Evolutionary conservation across 2,797 vertebrate species (phyloP).

Genomic region (Megaceryle alcyon): DNA sequence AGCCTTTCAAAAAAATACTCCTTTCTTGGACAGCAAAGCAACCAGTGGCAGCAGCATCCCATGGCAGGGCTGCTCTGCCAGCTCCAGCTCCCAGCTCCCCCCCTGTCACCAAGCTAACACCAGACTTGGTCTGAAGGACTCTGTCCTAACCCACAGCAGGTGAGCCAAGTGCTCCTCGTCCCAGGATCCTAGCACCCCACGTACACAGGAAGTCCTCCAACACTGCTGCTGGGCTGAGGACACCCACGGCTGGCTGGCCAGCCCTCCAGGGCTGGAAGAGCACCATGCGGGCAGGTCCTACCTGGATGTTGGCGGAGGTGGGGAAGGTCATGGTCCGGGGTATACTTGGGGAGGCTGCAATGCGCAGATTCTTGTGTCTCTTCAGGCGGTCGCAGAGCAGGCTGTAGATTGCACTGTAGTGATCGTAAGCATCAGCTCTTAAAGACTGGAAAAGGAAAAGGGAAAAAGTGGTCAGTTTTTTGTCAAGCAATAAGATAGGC

Average conservation of each 20-base stretch:
- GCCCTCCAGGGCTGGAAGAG: neutral
- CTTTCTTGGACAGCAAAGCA: neutral
- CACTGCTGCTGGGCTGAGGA: too few species aligned
- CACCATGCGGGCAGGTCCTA: neutral
- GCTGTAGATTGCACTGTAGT: slow-evolving; percentile 99
- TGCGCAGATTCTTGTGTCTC: slow-evolving; percentile 92
- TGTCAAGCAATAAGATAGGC: rapidly evolving
- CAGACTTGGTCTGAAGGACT: neutral
- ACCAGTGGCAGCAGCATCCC: neutral
- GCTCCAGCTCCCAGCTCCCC: neutral
- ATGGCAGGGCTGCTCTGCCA: neutral
- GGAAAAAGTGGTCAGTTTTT: neutral
- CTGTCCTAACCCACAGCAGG: neutral
- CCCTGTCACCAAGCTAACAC: neutral
- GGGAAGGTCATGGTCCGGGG: slow-evolving; percentile 87
- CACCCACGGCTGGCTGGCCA: neutral
- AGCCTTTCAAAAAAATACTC: neutral
- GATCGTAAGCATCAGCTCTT: slow-evolving; percentile 94
- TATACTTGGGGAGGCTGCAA: slow-evolving; percentile 81
- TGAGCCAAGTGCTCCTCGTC: neutral
- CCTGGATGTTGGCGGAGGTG: slow-evolving; percentile 84
- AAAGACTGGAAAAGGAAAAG: slow-evolving; percentile 82
- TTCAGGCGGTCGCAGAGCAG: slow-evolving; percentile 94
- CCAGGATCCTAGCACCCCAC: neutral
- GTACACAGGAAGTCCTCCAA: neutral